These are phyloP conservation scores for Bacillus rossius DNA, from an alignment of 1,140 invertebrate species.

Conservation along the genomic window DNA sequence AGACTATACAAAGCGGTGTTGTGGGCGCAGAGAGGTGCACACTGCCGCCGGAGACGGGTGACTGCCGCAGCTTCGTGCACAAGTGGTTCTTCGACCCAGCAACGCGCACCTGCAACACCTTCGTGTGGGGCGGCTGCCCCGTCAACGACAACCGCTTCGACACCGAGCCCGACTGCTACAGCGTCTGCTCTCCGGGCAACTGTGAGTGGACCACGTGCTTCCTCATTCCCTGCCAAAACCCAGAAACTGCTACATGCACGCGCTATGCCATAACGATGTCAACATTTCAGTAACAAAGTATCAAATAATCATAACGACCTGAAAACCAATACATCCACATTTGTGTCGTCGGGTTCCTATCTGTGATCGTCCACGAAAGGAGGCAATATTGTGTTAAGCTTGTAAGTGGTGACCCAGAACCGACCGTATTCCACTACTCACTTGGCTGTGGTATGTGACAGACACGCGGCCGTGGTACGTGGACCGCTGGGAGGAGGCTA, in stretches of 20 bases:
- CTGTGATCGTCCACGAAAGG: too few species aligned
- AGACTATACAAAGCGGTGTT: too few species aligned
- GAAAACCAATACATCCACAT: too few species aligned
- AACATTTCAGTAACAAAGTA: too few species aligned
- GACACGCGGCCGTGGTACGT: constrained; percentile 48
- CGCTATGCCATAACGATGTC: neutral
- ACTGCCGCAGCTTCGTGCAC: constrained; percentile 59
- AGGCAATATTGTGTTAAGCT: too few species aligned
- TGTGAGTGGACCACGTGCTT: neutral
- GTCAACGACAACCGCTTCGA: constrained; percentile 74
- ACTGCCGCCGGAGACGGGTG: constrained; percentile 47
- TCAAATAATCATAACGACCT: too few species aligned
- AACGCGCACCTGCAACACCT: constrained; percentile 58
- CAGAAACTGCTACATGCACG: neutral
- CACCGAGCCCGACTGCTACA: constrained; percentile 62
- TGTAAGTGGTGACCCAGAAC: too few species aligned
- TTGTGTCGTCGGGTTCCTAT: too few species aligned
- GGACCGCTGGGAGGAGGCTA: constrained; percentile 27
- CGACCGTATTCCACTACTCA: neutral
- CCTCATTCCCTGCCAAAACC: neutral
- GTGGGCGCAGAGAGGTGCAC: neutral
- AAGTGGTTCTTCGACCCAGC: constrained; percentile 68
- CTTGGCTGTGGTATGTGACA: constrained; percentile 25
- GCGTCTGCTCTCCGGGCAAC: constrained; percentile 51
- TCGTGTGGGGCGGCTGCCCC: constrained; percentile 71